Conservation (phyloP, 2,797 vertebrate genomes). For the Semotilus atromaculatus region DNA sequence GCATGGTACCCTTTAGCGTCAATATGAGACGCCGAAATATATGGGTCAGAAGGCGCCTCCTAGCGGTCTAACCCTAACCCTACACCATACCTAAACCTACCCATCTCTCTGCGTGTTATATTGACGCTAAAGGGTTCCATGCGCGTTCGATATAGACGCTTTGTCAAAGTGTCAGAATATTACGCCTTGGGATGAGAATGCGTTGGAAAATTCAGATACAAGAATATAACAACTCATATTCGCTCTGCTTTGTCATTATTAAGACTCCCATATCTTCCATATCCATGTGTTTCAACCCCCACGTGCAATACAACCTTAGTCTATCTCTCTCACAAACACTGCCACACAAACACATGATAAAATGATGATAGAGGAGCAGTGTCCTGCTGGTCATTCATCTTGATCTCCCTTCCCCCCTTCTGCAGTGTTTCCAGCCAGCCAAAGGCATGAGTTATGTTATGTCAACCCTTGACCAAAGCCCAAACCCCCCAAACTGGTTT, state of each 20-base stretch:
- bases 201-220: not conserved
- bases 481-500: slow-evolving; percentile 70
- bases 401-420: slow-evolving; percentile 68
- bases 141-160: too few relatives aligned
- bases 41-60: too few relatives aligned
- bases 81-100: too few relatives aligned
- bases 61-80: too few relatives aligned
- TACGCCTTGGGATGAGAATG: too few relatives aligned
- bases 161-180: too few relatives aligned
- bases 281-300: not conserved
- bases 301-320: slow-evolving; percentile 2
- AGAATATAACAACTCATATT: not conserved
- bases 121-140: too few relatives aligned
- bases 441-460: slow-evolving; percentile 74
- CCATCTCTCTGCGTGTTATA: too few relatives aligned
- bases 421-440: slow-evolving; percentile 50
- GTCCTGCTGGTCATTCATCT: slow-evolving; percentile 77
- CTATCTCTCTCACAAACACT: slow-evolving; percentile 10
- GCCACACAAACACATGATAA: slow-evolving; percentile 57
- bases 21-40: too few relatives aligned
- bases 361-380: slow-evolving; percentile 80
- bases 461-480: slow-evolving; percentile 61
- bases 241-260: slow-evolving; percentile 5
- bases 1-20: too few relatives aligned
- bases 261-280: slow-evolving; percentile 22